Evolutionary conservation across 2,888 invertebrate genomes (phyloP).

Genomic region (Taphrorychus bicolor): DNA sequence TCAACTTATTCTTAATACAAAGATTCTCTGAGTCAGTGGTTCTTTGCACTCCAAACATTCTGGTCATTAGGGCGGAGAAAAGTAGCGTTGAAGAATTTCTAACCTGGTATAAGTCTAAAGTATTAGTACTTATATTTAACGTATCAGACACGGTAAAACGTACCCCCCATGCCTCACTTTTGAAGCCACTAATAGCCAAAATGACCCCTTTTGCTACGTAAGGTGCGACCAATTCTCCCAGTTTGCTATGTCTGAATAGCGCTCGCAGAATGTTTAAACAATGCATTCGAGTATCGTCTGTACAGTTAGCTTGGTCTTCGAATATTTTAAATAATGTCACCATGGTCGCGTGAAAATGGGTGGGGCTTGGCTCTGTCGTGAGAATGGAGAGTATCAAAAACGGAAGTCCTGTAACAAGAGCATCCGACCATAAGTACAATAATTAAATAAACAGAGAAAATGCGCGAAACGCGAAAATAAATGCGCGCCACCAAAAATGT

Average conservation of each 20-base stretch:
- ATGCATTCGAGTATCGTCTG: conserved; percentile 72
- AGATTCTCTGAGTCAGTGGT: conserved; percentile 66
- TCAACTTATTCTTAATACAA: conserved; percentile 72
- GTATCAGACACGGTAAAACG: conserved; percentile 49
- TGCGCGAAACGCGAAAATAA: too few species aligned
- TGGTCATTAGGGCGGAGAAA: conserved; percentile 80
- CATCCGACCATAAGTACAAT: too few species aligned
- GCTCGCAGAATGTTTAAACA: conserved; percentile 87
- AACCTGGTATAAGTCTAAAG: too few species aligned
- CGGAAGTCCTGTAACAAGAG: conserved; percentile 77
- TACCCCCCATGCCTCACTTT: conserved; percentile 79
- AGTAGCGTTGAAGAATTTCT: conserved; percentile 87
- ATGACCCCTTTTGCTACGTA: conserved; percentile 75
- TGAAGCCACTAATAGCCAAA: conserved; percentile 77
- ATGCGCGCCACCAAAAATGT: too few species aligned
- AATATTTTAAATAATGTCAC: conserved; percentile 62
- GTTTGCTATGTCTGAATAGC: conserved; percentile 76
- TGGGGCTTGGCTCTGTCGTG: conserved; percentile 66
- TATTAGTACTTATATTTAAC: not conserved
- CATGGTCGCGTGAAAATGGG: conserved; percentile 61
- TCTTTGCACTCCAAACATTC: conserved; percentile 86
- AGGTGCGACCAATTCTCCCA: conserved; percentile 74
- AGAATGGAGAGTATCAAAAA: conserved; percentile 88
- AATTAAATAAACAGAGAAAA: too few species aligned
- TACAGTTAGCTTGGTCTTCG: conserved; percentile 49